These are phyloP conservation scores for Sander vitreus DNA, from an alignment of 2,113 vertebrate species.

Conservation along the genomic window DNA sequence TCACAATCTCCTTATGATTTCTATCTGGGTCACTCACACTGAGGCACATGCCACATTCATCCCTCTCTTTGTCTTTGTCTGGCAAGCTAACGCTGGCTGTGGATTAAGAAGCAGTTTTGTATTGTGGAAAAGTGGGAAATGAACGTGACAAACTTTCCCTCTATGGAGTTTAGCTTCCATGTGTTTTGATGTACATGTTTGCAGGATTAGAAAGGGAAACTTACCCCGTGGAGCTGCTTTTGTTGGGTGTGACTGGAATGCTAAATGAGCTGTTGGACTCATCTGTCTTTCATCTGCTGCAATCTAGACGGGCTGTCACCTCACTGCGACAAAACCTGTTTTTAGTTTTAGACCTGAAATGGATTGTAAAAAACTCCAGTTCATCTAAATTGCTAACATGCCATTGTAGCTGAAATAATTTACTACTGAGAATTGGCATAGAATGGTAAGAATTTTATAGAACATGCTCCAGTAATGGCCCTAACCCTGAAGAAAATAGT, in stretches of 20 bases:
- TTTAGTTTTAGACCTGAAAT: neutral
- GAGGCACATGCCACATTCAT: neutral
- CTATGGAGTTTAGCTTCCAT: neutral
- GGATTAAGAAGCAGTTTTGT: neutral
- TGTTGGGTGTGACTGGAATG: constrained; percentile 46
- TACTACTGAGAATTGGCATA: neutral
- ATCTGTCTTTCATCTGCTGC: constrained; percentile 27
- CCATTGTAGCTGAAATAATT: neutral
- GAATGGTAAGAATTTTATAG: neutral
- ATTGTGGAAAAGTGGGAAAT: neutral
- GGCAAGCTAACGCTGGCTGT: neutral
- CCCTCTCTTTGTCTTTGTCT: constrained; percentile 5
- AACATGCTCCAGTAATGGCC: neutral
- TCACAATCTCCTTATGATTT: neutral
- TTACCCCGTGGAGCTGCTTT: constrained; percentile 1
- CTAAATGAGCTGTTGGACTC: neutral
- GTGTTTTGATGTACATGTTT: neutral
- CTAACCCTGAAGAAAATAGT: neutral
- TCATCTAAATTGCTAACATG: neutral
- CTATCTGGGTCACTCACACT: neutral
- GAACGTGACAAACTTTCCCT: neutral
- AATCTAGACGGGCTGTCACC: constrained; percentile 21
- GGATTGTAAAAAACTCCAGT: constrained; percentile 10
- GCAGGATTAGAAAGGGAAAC: neutral
- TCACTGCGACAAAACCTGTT: constrained; percentile 13